These are phyloP conservation scores for Umimayanthus kanabou DNA, from an alignment of 92 coral and sea anemone genomes.

Conservation along the genomic window DNA sequence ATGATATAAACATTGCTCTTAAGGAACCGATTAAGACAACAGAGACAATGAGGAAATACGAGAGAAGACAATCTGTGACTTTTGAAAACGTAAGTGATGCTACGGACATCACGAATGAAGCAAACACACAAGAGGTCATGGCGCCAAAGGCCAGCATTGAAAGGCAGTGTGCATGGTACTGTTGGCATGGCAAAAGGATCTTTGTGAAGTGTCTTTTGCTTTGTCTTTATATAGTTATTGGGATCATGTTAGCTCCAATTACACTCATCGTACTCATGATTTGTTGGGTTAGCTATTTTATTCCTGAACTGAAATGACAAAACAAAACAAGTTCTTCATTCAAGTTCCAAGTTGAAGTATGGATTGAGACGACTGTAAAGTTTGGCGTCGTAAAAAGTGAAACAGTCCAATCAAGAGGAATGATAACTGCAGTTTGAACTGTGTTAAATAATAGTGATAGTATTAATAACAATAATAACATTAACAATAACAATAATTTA, in stretches of 20 bases:
- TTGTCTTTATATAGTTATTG: not conserved
- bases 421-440: no score
- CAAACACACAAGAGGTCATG: not conserved
- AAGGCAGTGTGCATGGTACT: constrained; percentile 21
- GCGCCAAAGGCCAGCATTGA: not conserved
- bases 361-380: no score
- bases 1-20: not conserved
- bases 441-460: no score
- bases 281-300: constrained; percentile 37
- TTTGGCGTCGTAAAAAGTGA: no score
- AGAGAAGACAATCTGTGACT: not conserved
- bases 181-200: not conserved
- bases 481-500: no score
- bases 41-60: not conserved
- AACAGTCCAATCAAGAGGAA: no score
- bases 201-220: not conserved
- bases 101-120: not conserved
- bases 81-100: not conserved
- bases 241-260: constrained; percentile 21
- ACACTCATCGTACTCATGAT: constrained; percentile 23
- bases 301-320: constrained; percentile 35
- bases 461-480: no score
- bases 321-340: not conserved
- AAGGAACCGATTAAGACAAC: not conserved
- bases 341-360: no score